Percentiles rank a stretch among this genome's conserved stretches.
Evolutionary conservation across 2,113 vertebrate genomes (phyloP).

Genomic region (Oryzias javanicus): DNA sequence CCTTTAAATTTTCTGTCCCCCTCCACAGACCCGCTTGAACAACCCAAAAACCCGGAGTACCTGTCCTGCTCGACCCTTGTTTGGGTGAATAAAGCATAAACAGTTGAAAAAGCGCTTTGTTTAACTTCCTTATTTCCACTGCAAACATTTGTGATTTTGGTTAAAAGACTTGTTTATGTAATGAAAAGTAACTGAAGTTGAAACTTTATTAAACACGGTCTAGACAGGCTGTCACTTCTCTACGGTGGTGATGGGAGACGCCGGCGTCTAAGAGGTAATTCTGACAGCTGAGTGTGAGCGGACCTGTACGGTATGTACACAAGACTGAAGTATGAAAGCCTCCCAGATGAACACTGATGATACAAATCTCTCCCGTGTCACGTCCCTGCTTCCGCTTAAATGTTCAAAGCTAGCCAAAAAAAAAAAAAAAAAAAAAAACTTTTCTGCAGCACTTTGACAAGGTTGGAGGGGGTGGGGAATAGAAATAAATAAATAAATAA

Average conservation of each 20-base stretch:
- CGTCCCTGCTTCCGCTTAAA: constrained; percentile 41
- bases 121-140: not conserved
- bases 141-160: not conserved
- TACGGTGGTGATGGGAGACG: constrained; percentile 6
- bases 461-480: not conserved
- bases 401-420: constrained; percentile 59
- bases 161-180: not conserved
- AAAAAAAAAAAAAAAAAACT: constrained; percentile 47
- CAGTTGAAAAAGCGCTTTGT: too few relatives aligned
- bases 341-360: constrained; percentile 53
- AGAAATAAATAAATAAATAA: not conserved
- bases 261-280: constrained; percentile 11
- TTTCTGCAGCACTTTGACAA: constrained; percentile 39
- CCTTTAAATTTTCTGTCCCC: too few relatives aligned
- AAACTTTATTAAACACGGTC: not conserved
- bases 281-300: constrained; percentile 3
- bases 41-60: too few relatives aligned
- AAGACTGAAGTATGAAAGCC: constrained; percentile 25
- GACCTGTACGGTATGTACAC: constrained; percentile 20
- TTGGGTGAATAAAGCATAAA: too few relatives aligned
- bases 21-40: too few relatives aligned
- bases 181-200: not conserved
- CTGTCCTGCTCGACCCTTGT: too few relatives aligned
- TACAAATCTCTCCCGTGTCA: constrained; percentile 53
- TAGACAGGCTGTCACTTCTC: not conserved